Evolutionary conservation across 1,140 invertebrate genomes (phyloP), one percentile per base, ranked within the genome.

Genomic region (Anoplophora glabripennis): DNA sequence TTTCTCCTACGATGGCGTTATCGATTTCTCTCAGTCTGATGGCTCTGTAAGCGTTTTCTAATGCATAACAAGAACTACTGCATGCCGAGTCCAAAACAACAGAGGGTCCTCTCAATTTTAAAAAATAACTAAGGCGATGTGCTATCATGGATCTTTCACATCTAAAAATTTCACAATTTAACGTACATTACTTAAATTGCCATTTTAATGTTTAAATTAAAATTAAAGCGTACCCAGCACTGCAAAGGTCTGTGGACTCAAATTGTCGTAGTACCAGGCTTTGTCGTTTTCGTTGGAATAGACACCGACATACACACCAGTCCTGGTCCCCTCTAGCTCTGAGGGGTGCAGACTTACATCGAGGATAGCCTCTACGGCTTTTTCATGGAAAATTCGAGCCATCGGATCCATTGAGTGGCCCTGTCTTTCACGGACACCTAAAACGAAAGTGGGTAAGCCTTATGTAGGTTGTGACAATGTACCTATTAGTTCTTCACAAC

Each of bases 81-180:
- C 94, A 97, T 7, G 93, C 92, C 10, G 92, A 90, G 70, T 98
- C 94, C 1, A 94, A 80, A 4, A 88, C 78, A 74, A 89, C 90
- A 47, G 92, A 94, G 0, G 93, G 93, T 33, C 88, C 88, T 58
- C 81, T 83, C 0, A 84, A 69, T 48, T 87, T 86, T 8, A 90
- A 67, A 74, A 80, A 85, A 58, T 89, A 89, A 0, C 92, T 96
- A 28, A 97, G 83, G 49, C 94, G 82, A 72, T 96, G 95, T 0
- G 93, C 89, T 74, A 97, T 83, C 92, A 97, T 96, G 7, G 92
- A 90, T 54, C 92, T 83, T 64, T 86, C 88, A 76, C 93, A 94
- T 34, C 85, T 85, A 38, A 38, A 37, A 37, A n/a, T n/a, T 0
- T 9, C 8, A 9, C 8, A 37, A n/a, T 37, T 8, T 8, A 9